Evolutionary conservation across 2,797 vertebrate genomes (phyloP).

Genomic region (Oreochromis grahami): DNA sequence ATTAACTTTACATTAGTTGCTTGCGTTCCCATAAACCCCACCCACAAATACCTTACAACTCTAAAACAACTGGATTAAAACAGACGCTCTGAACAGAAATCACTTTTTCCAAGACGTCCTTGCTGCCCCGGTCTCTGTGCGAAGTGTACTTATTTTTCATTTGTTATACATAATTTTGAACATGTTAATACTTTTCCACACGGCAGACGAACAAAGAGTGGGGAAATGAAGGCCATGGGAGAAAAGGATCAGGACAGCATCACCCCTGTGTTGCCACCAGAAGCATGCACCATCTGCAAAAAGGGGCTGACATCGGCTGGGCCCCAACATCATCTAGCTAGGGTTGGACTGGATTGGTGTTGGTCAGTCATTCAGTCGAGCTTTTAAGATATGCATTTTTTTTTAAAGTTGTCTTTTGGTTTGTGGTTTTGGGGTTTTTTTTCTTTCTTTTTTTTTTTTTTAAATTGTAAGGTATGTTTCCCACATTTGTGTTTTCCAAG

Average conservation of each 20-base stretch:
- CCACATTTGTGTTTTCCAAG: slow-evolving; percentile 62
- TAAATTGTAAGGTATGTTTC: slow-evolving; percentile 23
- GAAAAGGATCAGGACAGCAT: slow-evolving; percentile 81
- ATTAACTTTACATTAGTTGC: slow-evolving; percentile 32
- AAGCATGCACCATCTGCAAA: slow-evolving; percentile 95
- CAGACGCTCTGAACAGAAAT: slow-evolving; percentile 29
- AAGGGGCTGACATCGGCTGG: slow-evolving; percentile 78
- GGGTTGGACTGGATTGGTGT: slow-evolving; percentile 70
- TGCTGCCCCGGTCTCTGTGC: slow-evolving; percentile 38
- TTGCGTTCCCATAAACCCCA: neutral
- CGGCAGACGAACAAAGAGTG: slow-evolving; percentile 80
- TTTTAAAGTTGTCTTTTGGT: slow-evolving; percentile 11
- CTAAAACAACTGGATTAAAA: slow-evolving; percentile 31
- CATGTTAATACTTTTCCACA: slow-evolving; percentile 76
- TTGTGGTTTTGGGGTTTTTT: slow-evolving; percentile 70
- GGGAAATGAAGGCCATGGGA: slow-evolving; percentile 70
- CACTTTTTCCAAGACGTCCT: slow-evolving; percentile 27
- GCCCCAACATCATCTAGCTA: slow-evolving; percentile 60
- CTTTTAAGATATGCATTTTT: slow-evolving; percentile 39
- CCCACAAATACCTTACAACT: slow-evolving; percentile 15
- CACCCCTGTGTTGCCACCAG: slow-evolving; percentile 79
- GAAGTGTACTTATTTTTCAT: slow-evolving; percentile 47
- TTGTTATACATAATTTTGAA: slow-evolving; percentile 40
- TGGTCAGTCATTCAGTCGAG: slow-evolving; percentile 51
- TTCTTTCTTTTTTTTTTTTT: slow-evolving; percentile 46